phyloP scores from a whole-genome alignment of 1,140 invertebrate genomes.

The Drosophila sucinea region DNA sequence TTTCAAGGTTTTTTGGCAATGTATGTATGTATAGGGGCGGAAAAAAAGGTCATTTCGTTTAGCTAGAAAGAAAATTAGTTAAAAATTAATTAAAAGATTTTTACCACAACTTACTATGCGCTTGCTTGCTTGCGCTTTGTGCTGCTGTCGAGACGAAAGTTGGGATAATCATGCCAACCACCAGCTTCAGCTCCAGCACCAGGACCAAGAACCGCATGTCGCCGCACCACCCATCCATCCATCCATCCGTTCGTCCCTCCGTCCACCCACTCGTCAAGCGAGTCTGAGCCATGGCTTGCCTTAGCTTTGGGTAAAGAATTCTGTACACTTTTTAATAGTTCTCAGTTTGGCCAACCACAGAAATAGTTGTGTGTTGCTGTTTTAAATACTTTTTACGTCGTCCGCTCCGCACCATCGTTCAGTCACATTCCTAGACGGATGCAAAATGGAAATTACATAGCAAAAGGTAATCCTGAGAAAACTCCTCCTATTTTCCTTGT shows the following conservation, averaged over 20 bases:
- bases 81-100: conserved; percentile 12
- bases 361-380: conserved; percentile 12
- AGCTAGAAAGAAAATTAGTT: conserved; percentile 10
- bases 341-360: conserved; percentile 9
- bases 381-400: conserved; percentile 2
- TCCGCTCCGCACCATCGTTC: not conserved
- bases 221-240: conserved; percentile 13
- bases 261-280: not conserved
- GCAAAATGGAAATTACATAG: conserved; percentile 12
- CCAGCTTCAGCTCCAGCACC: not conserved
- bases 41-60: conserved; percentile 9
- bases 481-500: conserved; percentile 1
- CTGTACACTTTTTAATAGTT: conserved; percentile 11
- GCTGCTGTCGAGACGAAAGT: conserved; percentile 2
- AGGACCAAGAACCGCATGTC: conserved; percentile 35
- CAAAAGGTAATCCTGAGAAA: conserved; percentile 8
- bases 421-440: not conserved
- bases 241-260: conserved; percentile 2
- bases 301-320: conserved; percentile 10
- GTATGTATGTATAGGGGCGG: not conserved
- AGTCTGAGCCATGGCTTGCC: not conserved
- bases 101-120: conserved; percentile 8
- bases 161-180: conserved; percentile 9
- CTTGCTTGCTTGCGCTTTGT: conserved; percentile 5
- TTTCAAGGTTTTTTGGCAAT: not conserved